Evolutionary conservation across 2,113 vertebrate species (phyloP).

Genomic region (Cochlearius cochlearius): DNA sequence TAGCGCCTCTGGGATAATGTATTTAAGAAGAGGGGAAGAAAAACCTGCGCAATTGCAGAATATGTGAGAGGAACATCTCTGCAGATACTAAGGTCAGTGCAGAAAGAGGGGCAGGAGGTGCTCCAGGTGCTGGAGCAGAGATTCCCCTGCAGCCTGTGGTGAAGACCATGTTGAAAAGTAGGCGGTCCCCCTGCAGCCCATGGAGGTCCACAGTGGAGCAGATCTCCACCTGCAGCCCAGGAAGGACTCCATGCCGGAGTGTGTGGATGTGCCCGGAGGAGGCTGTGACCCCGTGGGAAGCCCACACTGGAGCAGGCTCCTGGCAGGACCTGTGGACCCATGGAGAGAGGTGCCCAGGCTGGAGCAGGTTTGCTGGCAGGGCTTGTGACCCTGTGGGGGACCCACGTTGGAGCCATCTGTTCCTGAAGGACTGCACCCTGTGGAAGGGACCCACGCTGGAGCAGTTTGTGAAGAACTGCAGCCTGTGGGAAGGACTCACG

Average conservation of each 20-base stretch:
- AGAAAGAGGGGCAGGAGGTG: background rate
- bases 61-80: background rate
- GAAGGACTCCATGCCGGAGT: background rate
- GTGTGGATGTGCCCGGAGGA: background rate
- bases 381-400: too few species aligned
- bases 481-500: too few species aligned
- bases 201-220: background rate
- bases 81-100: background rate
- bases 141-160: background rate
- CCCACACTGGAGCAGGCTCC: background rate
- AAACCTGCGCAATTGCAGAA: background rate
- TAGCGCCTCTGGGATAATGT: background rate
- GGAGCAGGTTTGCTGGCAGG: background rate
- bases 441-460: too few species aligned
- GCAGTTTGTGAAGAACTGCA: too few species aligned
- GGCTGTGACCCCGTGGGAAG: background rate
- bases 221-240: background rate
- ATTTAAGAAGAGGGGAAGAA: background rate
- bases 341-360: background rate
- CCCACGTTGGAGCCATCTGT: too few species aligned
- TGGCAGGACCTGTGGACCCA: too few species aligned
- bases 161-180: background rate
- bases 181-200: background rate
- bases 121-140: background rate
- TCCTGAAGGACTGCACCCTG: too few species aligned